Evolutionary conservation across 2,113 vertebrate genomes (phyloP).

Genomic region (Notarius lentiginosus): DNA sequence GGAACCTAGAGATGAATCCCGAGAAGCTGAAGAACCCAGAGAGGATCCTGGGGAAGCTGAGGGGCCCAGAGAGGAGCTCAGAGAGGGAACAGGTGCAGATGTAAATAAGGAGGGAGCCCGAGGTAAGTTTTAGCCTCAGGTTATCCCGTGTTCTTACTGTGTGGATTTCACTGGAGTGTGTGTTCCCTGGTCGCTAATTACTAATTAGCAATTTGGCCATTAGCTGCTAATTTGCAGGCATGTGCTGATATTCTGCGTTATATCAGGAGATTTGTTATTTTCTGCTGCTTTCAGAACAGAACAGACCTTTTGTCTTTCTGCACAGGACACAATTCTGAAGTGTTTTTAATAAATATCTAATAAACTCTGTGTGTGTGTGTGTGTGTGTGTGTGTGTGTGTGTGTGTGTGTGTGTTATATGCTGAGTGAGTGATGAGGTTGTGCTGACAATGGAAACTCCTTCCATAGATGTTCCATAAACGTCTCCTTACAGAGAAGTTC

Average conservation of each 20-base stretch:
- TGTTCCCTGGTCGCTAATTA: background rate
- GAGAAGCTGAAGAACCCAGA: slow-evolving; percentile 47
- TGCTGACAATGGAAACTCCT: background rate
- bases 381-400: too few species aligned
- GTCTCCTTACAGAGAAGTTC: background rate
- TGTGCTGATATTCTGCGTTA: background rate
- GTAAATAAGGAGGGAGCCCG: background rate
- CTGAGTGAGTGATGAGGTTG: too few species aligned
- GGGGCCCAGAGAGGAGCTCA: background rate
- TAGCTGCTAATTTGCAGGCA: background rate
- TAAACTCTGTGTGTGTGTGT: too few species aligned
- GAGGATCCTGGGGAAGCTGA: slow-evolving; percentile 36
- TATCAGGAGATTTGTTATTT: background rate
- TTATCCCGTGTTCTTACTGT: background rate
- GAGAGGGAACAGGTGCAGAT: slow-evolving; percentile 63
- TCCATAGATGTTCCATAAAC: background rate
- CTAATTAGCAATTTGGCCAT: background rate
- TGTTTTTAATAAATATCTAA: background rate
- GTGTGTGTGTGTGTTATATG: too few species aligned
- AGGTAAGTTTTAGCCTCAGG: background rate
- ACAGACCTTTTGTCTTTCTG: background rate
- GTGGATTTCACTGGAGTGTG: background rate
- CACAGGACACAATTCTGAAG: background rate
- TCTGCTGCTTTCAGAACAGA: background rate
- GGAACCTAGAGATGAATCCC: background rate